Base-by-base conservation (phyloP, 1,140 invertebrate genomes). In the Drosophila dunni region DNA sequence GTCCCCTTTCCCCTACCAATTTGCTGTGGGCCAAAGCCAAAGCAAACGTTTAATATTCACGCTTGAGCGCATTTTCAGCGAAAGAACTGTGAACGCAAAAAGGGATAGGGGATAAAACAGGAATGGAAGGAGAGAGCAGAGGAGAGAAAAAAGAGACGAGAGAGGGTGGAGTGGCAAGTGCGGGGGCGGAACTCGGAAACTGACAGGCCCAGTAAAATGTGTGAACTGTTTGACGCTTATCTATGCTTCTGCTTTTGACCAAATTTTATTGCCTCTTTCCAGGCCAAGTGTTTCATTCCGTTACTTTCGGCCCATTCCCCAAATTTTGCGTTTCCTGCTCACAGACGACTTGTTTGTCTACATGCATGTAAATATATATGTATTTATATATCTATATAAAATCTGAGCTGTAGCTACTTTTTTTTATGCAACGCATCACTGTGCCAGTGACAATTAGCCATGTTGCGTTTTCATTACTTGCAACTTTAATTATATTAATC, bases 21-120 rank as follows among this genome's bases (percentile, higher is more conserved):
- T 56, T 48, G 42, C 50, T 64, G 10, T 51, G 33, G 40, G 20
- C 15, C 40, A 77, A 70, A 78, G 84, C 84, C 40, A 77, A 70
- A 78, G 84, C 84, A 88, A 88, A 84, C 84, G 84, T 88, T 89
- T 88, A 88, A 88, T 88, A 89, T 88, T 88, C 81, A 88, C 84
- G 84, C 84, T 80, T 89, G 84, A 88, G 83, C 84, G 84, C 68
- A 64, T 56, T 89, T 78, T 69, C 63, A 81, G 63, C 68, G 46
- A 57, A 51, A 29, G 61, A 40, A 56, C 10, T 38, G 53, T 24
- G 17, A 29, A 10, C 24, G 24, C 24, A 29, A 29, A 29, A 29
- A 29, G 24, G 24, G 24, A 29, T 29, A 29, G 24, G 24, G 2
- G 24, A 29, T 29, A 29, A 29, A 29, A 5, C 20, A 17, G 8